Evolutionary conservation across 2,113 vertebrate species (phyloP).

Genomic region (Pheucticus melanocephalus): DNA sequence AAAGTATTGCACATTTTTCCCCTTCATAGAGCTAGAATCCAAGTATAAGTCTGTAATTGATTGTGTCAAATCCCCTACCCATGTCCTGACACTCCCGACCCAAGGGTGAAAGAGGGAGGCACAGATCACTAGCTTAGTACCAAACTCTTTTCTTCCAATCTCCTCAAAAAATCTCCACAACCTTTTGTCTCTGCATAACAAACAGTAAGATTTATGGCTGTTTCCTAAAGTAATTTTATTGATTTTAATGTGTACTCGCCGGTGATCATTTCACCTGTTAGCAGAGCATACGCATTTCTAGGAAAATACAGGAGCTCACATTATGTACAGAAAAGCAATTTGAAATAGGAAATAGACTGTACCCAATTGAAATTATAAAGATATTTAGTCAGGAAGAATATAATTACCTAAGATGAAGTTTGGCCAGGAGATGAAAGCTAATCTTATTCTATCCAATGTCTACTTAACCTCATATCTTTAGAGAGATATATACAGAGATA

Average conservation of each 20-base stretch:
- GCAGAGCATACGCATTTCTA: neutral
- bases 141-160: neutral
- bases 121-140: neutral
- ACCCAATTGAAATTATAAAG: slow-evolving; percentile 3
- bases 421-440: slow-evolving; percentile 17
- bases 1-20: neutral
- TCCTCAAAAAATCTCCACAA: neutral
- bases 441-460: neutral
- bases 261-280: neutral
- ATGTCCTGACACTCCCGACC: neutral
- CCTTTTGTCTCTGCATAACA: neutral
- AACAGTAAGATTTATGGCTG: neutral
- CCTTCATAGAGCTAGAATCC: neutral
- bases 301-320: neutral
- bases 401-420: slow-evolving; percentile 30
- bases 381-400: slow-evolving; percentile 34
- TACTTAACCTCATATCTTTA: neutral
- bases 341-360: slow-evolving; percentile 34
- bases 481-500: neutral
- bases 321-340: neutral
- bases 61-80: neutral
- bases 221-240: neutral
- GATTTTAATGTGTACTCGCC: neutral
- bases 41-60: neutral
- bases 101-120: neutral